These are phyloP conservation scores for Coregonus clupeaformis DNA, from an alignment of 2,113 vertebrate genomes.

Conservation along the genomic window DNA sequence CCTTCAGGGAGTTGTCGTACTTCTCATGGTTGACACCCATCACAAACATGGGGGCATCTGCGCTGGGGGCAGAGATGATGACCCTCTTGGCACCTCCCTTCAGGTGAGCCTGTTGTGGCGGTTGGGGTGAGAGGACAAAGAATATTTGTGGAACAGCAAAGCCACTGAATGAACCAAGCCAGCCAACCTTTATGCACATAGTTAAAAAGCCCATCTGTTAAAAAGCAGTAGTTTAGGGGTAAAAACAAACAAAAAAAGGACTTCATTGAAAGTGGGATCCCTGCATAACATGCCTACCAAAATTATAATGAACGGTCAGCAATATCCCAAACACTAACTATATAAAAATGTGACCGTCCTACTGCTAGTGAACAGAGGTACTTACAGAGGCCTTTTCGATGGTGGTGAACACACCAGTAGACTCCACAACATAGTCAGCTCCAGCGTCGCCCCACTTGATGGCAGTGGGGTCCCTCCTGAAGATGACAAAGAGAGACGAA, in stretches of 20 bases:
- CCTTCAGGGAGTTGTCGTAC: slow-evolving; percentile 85
- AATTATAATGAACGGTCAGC: no score
- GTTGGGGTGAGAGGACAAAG: slow-evolving; percentile 33
- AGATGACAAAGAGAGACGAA: slow-evolving; percentile 74
- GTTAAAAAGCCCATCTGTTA: no score
- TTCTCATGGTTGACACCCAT: slow-evolving; percentile 94
- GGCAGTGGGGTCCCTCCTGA: slow-evolving; percentile 86
- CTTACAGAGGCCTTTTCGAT: slow-evolving; percentile 87
- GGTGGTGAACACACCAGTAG: slow-evolving; percentile 93
- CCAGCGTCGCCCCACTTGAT: slow-evolving; percentile 90
- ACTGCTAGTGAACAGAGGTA: not conserved
- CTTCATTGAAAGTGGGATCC: no score
- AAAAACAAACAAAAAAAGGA: no score
- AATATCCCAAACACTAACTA: no score
- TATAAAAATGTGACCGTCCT: no score
- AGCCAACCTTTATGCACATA: slow-evolving; percentile 86
- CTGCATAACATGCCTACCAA: no score
- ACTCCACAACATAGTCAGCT: slow-evolving; percentile 88
- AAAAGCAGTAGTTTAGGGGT: no score
- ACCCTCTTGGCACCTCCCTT: slow-evolving; percentile 92
- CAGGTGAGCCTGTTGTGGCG: slow-evolving; percentile 79
- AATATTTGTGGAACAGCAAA: slow-evolving; percentile 67
- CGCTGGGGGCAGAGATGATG: slow-evolving; percentile 91
- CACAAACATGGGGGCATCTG: slow-evolving; percentile 94
- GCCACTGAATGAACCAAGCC: not conserved